A percentile compares a stretch with the other conserved stretches of the same genome.
These are phyloP conservation scores for Mus caroli DNA, from an alignment of 2,797 vertebrate genomes.

Conservation along the genomic window DNA sequence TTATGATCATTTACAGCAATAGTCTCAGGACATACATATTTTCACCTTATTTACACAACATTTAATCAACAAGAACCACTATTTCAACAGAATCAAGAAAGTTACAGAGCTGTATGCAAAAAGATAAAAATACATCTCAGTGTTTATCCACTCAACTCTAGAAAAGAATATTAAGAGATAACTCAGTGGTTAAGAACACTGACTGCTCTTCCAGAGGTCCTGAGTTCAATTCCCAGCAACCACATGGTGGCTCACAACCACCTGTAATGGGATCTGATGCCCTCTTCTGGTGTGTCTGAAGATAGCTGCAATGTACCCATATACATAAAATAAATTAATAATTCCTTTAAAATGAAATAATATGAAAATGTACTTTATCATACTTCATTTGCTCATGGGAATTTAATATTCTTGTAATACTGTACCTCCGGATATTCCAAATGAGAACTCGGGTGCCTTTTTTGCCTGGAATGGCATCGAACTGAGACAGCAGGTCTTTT, in stretches of 20 bases:
- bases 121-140: not conserved
- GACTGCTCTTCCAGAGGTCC: no score
- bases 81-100: slow-evolving; percentile 59
- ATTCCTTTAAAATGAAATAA: not conserved
- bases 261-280: no score
- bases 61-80: slow-evolving; percentile 56
- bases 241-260: no score
- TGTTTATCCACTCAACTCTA: slow-evolving; percentile 52
- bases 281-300: no score
- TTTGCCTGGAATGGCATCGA: slow-evolving; percentile 91
- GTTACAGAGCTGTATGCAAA: not conserved
- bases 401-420: slow-evolving; percentile 56
- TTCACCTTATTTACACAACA: slow-evolving; percentile 17
- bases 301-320: no score
- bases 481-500: slow-evolving; percentile 90
- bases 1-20: slow-evolving; percentile 27
- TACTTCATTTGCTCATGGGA: slow-evolving; percentile 48
- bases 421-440: slow-evolving; percentile 93
- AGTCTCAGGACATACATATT: not conserved
- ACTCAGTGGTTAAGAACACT: no score
- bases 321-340: no score
- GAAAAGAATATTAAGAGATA: slow-evolving; percentile 8
- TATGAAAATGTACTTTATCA: slow-evolving; percentile 50
- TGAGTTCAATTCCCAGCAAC: no score
- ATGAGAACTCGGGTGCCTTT: slow-evolving; percentile 93